Evolutionary conservation across 1,140 invertebrate species (phyloP), one percentile per base, ranked within the genome.

Genomic region (Luehdorfia chinensis): DNA sequence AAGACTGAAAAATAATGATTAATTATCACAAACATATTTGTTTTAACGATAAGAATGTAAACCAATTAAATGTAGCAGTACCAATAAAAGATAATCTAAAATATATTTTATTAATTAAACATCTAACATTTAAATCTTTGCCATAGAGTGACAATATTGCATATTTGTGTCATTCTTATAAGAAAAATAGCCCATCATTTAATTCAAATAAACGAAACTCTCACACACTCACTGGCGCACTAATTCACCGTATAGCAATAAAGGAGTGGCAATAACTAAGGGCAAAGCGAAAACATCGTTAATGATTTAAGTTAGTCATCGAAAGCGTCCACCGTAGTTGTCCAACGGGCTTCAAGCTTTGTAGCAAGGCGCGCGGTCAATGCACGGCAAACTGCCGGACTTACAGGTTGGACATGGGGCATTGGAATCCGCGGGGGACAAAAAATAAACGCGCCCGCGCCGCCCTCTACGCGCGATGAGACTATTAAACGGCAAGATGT

Each of bases 351-450:
- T 78, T 73, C 68, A 65, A 64, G 70, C 64, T 67, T 71, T 61
- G 71, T 54, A n/a, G n/a, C n/a, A 64, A 64, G 64, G 55, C 68
- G 51, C 49, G 77, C 80, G 80, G 80, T 84, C 80, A 84, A 81
- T 65, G 80, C 65, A 59, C 80, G 75, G 62, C 74, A 78, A 84
- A 84, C 75, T 84, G 79, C 79, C 75, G 73, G 76, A 75, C 75
- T 79, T 80, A 79, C 79, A 75, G 77, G 77, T 81, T 84, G 77
- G 64, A 75, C 79, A 77, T 76, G 77, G 70, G 74, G 75, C 79
- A 73, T 65, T 77, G 77, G 77, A 79, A 84, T 81, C 75, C 69
- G 70, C 66, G 67, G 68, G 68, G 64, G 59, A 75, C 67, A 77
- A 79, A 84, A 84, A 81, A 75, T 55, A 64, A 71, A 74, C 56